A percentile compares a stretch with the other conserved stretches of the same genome.
Conservation (phyloP, 2,888 invertebrate genomes). For the Cantharis flavilabris region DNA sequence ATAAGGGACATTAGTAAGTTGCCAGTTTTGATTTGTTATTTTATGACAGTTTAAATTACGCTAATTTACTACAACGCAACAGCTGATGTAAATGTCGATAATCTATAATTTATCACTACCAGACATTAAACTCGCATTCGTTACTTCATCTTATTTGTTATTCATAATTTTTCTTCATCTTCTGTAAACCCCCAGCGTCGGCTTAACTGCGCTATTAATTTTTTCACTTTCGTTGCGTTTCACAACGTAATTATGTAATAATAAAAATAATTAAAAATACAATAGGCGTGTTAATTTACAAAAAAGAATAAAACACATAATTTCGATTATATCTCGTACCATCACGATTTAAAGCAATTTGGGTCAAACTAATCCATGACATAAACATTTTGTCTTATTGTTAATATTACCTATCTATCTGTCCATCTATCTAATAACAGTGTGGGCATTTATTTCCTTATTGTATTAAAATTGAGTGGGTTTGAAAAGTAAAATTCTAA, state of each 20-base stretch:
- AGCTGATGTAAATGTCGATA: slow-evolving; percentile 11
- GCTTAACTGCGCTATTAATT: no score
- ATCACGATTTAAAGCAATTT: slow-evolving; percentile 4
- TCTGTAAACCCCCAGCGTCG: background rate
- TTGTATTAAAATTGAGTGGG: slow-evolving; percentile 1
- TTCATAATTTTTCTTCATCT: background rate
- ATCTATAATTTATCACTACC: background rate
- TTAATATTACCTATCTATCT: background rate
- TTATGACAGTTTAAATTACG: slow-evolving; percentile 18
- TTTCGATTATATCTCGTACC: slow-evolving; percentile 1
- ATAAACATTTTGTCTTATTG: slow-evolving; percentile 4
- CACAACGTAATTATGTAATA: background rate
- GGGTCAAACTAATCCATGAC: slow-evolving; percentile 2
- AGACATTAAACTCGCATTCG: background rate
- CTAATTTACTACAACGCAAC: slow-evolving; percentile 18
- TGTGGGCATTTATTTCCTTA: slow-evolving; percentile 2
- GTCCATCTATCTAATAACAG: background rate
- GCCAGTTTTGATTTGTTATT: slow-evolving; percentile 23
- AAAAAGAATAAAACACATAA: background rate
- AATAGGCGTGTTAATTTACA: background rate
- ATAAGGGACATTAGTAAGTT: slow-evolving; percentile 14
- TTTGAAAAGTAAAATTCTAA: background rate
- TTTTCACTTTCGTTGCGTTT: background rate
- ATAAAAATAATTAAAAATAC: slow-evolving; percentile 2
- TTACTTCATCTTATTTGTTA: background rate